Percentiles rank a stretch among this genome's conserved stretches.
Evolutionary conservation across 2,888 invertebrate genomes (phyloP).

Genomic region (Phortica magna): DNA sequence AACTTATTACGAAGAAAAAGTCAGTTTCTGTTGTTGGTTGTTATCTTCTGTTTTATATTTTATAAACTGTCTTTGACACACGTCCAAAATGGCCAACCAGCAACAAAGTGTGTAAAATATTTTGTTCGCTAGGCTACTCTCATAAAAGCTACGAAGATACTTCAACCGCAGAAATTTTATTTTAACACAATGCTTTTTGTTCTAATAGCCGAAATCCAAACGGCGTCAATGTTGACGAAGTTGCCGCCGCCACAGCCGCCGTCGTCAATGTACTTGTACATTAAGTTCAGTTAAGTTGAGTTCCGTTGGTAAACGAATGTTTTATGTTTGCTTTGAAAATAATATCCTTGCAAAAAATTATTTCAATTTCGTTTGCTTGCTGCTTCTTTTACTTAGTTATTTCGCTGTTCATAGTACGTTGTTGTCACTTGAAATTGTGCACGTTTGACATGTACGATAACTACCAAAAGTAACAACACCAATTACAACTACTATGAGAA

Average conservation of each 20-base stretch:
- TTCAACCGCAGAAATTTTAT: neutral
- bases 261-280: no score
- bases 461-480: neutral
- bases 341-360: constrained; percentile 1
- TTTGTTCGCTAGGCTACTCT: no score
- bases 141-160: neutral
- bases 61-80: constrained; percentile 22
- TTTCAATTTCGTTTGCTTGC: constrained; percentile 8
- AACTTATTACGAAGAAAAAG: neutral
- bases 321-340: constrained; percentile 25
- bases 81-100: neutral
- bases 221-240: neutral
- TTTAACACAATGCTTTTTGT: neutral
- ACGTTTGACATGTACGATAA: neutral
- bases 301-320: neutral
- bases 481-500: neutral
- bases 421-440: constrained; percentile 11
- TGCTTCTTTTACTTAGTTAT: neutral
- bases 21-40: constrained; percentile 1
- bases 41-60: constrained; percentile 23
- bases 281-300: neutral
- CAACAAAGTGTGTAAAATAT: neutral
- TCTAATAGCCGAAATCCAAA: neutral
- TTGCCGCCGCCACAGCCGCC: no score
- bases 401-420: neutral